These are phyloP conservation scores for Sycon ciliatum DNA, from an alignment of 37 sponge, comb jelly and placozoan genomes.

Conservation along the genomic window DNA sequence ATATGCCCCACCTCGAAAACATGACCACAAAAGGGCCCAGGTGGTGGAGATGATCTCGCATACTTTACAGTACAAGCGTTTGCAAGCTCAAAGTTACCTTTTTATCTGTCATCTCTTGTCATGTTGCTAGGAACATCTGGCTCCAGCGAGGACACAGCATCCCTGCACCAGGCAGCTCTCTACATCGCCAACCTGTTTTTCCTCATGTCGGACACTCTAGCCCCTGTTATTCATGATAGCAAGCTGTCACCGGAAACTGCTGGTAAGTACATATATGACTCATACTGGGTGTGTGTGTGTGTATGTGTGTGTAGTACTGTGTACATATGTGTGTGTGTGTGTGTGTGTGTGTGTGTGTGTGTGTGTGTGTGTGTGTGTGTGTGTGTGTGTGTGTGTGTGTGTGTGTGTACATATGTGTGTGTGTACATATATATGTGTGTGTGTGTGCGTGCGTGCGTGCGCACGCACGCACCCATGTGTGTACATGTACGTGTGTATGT, in stretches of 20 bases:
- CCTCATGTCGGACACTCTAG: slow-evolving; percentile 5
- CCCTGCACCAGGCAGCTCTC: background rate
- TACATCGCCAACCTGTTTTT: slow-evolving; percentile 12
- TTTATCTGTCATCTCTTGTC: no score
- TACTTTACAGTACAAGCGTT: no score
- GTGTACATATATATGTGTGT: slow-evolving; percentile 14
- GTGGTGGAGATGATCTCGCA: no score
- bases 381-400: slow-evolving; percentile 16
- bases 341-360: slow-evolving; percentile 10
- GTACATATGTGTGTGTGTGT: slow-evolving; percentile 19
- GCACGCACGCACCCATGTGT: background rate
- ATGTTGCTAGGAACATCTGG: no score
- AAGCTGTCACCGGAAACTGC: no score
- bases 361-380: slow-evolving; percentile 13
- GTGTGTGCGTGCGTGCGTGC: slow-evolving; percentile 2
- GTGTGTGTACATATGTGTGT: slow-evolving; percentile 11
- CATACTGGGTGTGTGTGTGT: no score
- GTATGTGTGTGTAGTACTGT: no score
- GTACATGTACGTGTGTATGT: slow-evolving; percentile 1
- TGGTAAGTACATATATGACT: no score
- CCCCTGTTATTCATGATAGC: background rate
- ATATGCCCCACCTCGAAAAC: background rate
- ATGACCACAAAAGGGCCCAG: no score
- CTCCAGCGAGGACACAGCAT: no score
- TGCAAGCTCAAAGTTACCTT: no score